Conservation (phyloP, 2,113 vertebrate genomes). For the Pelecanus crispus region DNA sequence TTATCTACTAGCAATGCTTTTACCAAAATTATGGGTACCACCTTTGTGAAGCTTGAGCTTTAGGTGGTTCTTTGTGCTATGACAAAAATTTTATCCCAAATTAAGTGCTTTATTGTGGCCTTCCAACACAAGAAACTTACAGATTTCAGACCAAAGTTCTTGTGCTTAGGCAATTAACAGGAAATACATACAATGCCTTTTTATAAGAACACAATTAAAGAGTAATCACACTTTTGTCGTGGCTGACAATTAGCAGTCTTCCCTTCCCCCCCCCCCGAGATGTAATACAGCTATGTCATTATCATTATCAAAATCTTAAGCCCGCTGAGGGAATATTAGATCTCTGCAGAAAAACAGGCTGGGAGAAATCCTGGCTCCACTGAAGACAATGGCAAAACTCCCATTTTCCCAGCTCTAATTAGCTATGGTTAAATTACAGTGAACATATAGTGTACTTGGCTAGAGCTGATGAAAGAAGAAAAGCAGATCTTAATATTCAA, state of each 20-base stretch:
- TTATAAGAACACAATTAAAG: slow-evolving; percentile 39
- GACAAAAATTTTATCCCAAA: neutral
- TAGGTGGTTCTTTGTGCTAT: neutral
- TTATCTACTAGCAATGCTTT: neutral
- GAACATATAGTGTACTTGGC: neutral
- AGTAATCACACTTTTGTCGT: slow-evolving; percentile 38
- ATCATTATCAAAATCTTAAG: slow-evolving; percentile 54
- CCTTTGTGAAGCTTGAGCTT: neutral
- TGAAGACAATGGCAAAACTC: slow-evolving; percentile 39
- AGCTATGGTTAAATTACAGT: slow-evolving; percentile 52
- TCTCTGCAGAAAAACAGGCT: slow-evolving; percentile 16
- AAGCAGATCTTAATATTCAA: neutral
- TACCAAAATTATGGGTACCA: neutral
- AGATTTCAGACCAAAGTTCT: slow-evolving; percentile 4
- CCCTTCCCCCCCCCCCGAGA: neutral
- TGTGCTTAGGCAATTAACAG: slow-evolving; percentile 1
- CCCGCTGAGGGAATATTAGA: slow-evolving; percentile 39
- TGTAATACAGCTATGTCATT: slow-evolving; percentile 32
- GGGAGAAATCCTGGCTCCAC: slow-evolving; percentile 9
- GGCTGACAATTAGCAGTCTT: slow-evolving; percentile 45
- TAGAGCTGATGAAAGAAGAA: neutral
- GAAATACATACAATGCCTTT: slow-evolving; percentile 25
- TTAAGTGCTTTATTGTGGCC: neutral
- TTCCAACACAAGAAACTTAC: neutral
- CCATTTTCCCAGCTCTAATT: slow-evolving; percentile 51